Percentiles rank a stretch among this genome's conserved stretches.
phyloP scores from a whole-genome alignment of 2,113 vertebrate genomes.

The Acanthochromis polyacanthus region DNA sequence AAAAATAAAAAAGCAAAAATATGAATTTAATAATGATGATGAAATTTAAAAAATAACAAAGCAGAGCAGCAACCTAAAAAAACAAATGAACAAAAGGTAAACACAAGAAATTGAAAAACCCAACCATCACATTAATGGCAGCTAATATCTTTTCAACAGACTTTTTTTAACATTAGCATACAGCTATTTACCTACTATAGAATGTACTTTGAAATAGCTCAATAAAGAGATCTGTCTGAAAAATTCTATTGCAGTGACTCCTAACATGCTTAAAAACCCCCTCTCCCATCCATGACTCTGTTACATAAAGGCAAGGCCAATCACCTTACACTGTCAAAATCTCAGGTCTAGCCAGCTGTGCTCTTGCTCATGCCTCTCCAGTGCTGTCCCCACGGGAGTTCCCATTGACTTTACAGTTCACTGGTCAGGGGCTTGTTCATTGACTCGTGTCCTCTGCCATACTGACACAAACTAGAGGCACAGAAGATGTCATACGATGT shows the following conservation, averaged over 20 bases:
- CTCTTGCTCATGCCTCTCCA: slow-evolving; percentile 24
- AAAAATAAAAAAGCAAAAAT: not conserved
- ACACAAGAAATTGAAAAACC: not conserved
- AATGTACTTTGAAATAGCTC: not conserved
- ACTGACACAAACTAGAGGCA: slow-evolving; percentile 61
- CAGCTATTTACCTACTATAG: no score
- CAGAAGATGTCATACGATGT: slow-evolving; percentile 61
- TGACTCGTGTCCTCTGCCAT: slow-evolving; percentile 58
- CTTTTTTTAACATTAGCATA: no score
- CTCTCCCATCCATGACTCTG: not conserved
- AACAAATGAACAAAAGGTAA: not conserved
- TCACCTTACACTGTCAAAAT: slow-evolving; percentile 50
- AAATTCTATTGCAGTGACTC: not conserved
- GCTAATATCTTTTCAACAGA: not conserved
- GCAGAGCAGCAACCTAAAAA: not conserved
- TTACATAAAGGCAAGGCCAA: slow-evolving; percentile 29
- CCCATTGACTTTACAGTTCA: slow-evolving; percentile 63
- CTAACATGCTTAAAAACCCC: not conserved
- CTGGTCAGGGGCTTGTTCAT: slow-evolving; percentile 61
- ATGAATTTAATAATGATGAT: not conserved
- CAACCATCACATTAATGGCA: not conserved
- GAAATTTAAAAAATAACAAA: not conserved
- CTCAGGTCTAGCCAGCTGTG: slow-evolving; percentile 37
- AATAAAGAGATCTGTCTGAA: not conserved
- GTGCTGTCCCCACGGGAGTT: slow-evolving; percentile 43